Base-by-base conservation (phyloP, 2,797 vertebrate species). In the Syncerus caffer region DNA sequence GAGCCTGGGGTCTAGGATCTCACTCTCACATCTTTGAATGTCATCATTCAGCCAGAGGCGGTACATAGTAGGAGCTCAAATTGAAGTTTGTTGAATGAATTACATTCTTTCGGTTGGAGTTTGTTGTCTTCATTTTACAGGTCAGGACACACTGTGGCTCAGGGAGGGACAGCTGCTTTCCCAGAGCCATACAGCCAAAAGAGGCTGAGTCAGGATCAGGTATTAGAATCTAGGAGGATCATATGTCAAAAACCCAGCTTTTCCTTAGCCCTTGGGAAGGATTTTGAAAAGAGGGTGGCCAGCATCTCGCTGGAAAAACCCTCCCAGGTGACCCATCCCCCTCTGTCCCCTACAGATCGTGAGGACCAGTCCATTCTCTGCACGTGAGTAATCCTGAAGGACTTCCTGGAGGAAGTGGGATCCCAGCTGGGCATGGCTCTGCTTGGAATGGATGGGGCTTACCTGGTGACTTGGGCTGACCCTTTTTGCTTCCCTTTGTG, bases 351-450 rank as follows among this genome's bases (percentile, higher is more conserved):
- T 92, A 93, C 99, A 99, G 99, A 99, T 98, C 98, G 99, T 96
- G 99, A 99, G 98, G 99, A 99, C 97, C 99, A 99, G 96, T 98
- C 99, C 34, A 99, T 99, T 97, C 99, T 99, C 82, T 99, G 99
- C 99, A 99, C 99, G 99, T 99, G 98, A 99, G 99, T 99, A 98
- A 80, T 34, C 51, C 12, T 0, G 83, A 55, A 84, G 84, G 95
- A 27, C 92, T 96, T 90, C 83, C 89, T 60, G 76, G 79, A 67
- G 90, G 90, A 34, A 31, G 87, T 1, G 21, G 93, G 57, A 15
- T 50, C 64, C 84, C 0, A 0, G 10, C 58, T 42, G 29, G 47
- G 27, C 6, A 0, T 74, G 85, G 47, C 74, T 93, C 21, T 76
- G 78, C 82, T 96, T 71, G 50, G 31, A 67, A 10, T 4, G 53